A percentile compares a stretch with the other conserved stretches of the same genome.
phyloP scores from a whole-genome alignment of 2,888 invertebrate species.

The Linyphia triangularis region DNA sequence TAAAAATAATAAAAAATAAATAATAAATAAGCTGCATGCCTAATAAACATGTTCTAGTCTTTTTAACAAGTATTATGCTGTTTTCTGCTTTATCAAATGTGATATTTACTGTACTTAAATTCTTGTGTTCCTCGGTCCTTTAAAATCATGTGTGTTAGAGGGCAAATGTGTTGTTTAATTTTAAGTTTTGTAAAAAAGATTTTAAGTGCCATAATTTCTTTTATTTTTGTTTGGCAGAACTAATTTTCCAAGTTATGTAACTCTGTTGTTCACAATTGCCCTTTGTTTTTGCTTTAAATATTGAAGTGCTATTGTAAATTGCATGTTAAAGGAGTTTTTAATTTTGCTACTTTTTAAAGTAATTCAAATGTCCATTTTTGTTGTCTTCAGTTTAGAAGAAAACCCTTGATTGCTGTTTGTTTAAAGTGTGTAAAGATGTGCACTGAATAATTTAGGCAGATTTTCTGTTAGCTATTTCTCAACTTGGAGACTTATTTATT shows the following conservation, averaged over 20 bases:
- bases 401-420: background rate
- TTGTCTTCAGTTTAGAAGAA: background rate
- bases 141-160: slow-evolving; percentile 8
- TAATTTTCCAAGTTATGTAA: background rate
- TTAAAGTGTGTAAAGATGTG: background rate
- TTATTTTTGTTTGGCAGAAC: background rate
- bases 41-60: slow-evolving; percentile 50
- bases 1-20: too few relatives aligned
- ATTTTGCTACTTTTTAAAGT: background rate
- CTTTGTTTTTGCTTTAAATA: background rate
- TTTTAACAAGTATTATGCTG: slow-evolving; percentile 35
- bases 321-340: background rate
- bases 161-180: background rate
- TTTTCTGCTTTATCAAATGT: slow-evolving; percentile 22
- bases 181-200: background rate
- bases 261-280: background rate
- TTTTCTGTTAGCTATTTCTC: background rate
- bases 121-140: background rate
- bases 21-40: background rate
- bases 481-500: background rate
- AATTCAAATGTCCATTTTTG: background rate
- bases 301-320: background rate
- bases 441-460: background rate
- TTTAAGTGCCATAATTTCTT: slow-evolving; percentile 38
- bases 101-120: slow-evolving; percentile 56